Base-by-base conservation (phyloP, 1,140 invertebrate species). In the Zaprionus gabonicus region DNA sequence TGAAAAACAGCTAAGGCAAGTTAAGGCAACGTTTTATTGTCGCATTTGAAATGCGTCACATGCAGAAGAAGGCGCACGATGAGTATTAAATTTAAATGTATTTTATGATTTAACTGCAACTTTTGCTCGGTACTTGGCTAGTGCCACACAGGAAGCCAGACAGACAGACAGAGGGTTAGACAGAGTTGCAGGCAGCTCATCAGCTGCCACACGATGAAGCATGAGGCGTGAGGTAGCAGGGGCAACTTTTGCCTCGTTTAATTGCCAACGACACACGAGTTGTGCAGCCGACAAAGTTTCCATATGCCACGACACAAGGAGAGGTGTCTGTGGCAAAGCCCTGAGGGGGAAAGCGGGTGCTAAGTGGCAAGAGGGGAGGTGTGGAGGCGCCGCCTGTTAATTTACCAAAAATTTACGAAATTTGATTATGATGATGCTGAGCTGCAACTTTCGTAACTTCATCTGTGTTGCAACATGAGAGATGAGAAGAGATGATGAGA, bases 261-360 rank as follows among this genome's bases (percentile, higher is more conserved):
- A 77, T 77, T 77, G 75, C 69, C 74, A 65, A 36, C 69, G 69
- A 76, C 74, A 65, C 62, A 65, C 62, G 46, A 66, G 60, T n/a
- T 65, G 23, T 27, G 70, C 31, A 51, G 34, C 49, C 44, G 66
- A 69, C 65, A 66, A 72, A 66, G 60, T 76, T 76, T 74, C 57
- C 71, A 69, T 72, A 56, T 72, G 73, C 62, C 53, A 53, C 51
- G 46, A 28, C 36, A 17, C 5, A 13, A 17, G 2, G 6, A 1
- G 62, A 25, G 17, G 46, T 51, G 38, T 41, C 4, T 67, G 71
- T 41, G 71, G 64, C 34, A 58, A 55, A 49, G 49, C 20, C 20
- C 20, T 10, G 10, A 3, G 17, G 2, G 28, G n/a, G 7, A 7
- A 17, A 23, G 31, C 20, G 41, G 41, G 55, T 13, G 23, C 25